Conservation (phyloP, 2,888 invertebrate genomes). For the Drosophila kambysellisi region DNA sequence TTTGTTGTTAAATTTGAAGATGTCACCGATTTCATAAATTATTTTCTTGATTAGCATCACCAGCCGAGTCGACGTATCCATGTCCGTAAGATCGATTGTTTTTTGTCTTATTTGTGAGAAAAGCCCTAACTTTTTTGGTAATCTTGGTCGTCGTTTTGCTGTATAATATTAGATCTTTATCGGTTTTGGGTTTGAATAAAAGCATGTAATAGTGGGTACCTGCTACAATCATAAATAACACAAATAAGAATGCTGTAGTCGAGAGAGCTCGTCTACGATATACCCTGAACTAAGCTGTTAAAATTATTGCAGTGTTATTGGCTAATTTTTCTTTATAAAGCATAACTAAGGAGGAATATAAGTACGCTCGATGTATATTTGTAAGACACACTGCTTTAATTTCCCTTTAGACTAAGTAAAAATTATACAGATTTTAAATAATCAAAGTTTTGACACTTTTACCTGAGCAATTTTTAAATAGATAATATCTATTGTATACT, state of each 20-base stretch:
- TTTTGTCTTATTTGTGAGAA: neutral
- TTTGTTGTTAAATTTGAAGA: neutral
- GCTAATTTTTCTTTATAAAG: neutral
- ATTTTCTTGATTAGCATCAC: neutral
- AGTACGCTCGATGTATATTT: neutral
- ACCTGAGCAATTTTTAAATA: neutral
- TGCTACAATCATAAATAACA: neutral
- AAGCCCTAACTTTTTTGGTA: fast-evolving
- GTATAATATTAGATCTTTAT: neutral
- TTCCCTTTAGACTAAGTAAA: neutral
- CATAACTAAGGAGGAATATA: too few relatives aligned
- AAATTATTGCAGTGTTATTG: neutral
- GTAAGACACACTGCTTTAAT: neutral
- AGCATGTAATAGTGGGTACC: neutral
- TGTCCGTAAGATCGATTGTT: neutral
- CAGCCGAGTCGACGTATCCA: neutral
- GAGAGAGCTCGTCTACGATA: neutral
- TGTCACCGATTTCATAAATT: neutral
- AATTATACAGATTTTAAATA: neutral
- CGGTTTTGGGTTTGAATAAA: neutral
- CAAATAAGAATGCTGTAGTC: neutral
- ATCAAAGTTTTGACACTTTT: neutral
- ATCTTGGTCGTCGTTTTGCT: neutral
- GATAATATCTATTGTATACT: slow-evolving; percentile 86
- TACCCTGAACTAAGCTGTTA: neutral